Base-by-base conservation (phyloP, 2,888 invertebrate genomes). In the Patella depressa region DNA sequence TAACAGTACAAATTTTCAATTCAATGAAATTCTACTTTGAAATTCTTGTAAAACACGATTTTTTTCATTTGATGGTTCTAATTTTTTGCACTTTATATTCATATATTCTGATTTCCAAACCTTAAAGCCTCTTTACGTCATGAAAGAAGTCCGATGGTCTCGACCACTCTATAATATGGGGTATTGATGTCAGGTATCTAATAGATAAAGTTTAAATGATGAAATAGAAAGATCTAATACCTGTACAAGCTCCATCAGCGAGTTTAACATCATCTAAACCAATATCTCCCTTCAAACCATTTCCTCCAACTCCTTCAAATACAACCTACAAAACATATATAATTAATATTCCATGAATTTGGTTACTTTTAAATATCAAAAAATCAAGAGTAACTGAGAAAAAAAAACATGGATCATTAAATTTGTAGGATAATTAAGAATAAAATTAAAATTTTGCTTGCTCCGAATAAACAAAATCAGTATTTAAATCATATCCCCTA, bases 191-290 rank as follows among this genome's bases (percentile, higher is more conserved):
- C 34, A 4, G 34, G 4, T 45, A 5, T 45, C 34, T 5, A 0
- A 45, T 5, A 45, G 5, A 5, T 45, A 45, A 45, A 45, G 5
- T 45, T 45, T 7, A 45, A 45, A 5, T 45, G 5, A 45, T 45
- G 34, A 45, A 45, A 45, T 5, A 5, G 34, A 45, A 45, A 45
- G 45, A 0, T 45, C 9, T 45, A 45, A 78, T 74, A 86, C 86
- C 84, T 82, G 83, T 80, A 75, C 89, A 89, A 9, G 84, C 59
- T 29, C 83, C 84, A 71, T 82, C 71, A 12, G 70, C 70, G 3
- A 88, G 72, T 0, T 75, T 72, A 9, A 89, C 79, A 80, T 89
- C 89, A 84, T 89, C 89, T 11, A 89, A 71, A 12, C 86, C 88
- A 53, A 89, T 86, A 77, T 88, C 88, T 24, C 88, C 88, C 54